Evolutionary conservation across 2,888 invertebrate species (phyloP).

Genomic region (Parasteatoda lunata): DNA sequence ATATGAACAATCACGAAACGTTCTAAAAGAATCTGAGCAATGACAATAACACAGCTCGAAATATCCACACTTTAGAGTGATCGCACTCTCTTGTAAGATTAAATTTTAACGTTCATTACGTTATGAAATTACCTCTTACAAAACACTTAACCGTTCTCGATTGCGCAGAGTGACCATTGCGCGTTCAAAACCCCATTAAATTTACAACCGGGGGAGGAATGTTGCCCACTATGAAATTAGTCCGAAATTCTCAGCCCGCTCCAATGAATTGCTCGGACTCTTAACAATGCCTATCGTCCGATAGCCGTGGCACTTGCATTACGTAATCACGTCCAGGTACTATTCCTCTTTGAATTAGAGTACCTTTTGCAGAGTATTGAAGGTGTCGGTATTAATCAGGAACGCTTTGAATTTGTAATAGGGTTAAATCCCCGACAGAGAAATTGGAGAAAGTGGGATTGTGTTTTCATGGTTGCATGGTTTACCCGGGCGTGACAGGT

Average conservation of each 20-base stretch:
- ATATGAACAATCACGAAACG: too few species aligned
- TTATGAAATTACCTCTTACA: neutral
- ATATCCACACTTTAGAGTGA: too few species aligned
- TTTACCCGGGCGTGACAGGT: too few species aligned
- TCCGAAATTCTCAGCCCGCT: neutral
- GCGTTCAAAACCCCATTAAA: neutral
- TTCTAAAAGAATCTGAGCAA: too few species aligned
- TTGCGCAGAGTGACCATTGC: neutral
- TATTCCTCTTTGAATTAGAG: neutral
- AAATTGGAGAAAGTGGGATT: slow-evolving; percentile 23
- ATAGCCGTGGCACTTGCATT: neutral
- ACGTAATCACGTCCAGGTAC: neutral
- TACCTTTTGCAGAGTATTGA: neutral
- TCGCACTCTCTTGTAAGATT: too few species aligned
- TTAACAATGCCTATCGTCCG: neutral
- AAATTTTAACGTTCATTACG: neutral
- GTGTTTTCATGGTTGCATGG: too few species aligned
- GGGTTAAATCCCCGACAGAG: slow-evolving; percentile 9
- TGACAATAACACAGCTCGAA: too few species aligned
- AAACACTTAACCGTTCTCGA: neutral
- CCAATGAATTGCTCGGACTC: neutral
- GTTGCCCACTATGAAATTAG: neutral
- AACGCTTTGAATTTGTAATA: slow-evolving; percentile 51
- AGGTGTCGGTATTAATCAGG: slow-evolving; percentile 39
- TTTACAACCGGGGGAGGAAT: neutral